Base-by-base conservation (phyloP, 2,797 vertebrate species). In the Thripadectes ignobilis region DNA sequence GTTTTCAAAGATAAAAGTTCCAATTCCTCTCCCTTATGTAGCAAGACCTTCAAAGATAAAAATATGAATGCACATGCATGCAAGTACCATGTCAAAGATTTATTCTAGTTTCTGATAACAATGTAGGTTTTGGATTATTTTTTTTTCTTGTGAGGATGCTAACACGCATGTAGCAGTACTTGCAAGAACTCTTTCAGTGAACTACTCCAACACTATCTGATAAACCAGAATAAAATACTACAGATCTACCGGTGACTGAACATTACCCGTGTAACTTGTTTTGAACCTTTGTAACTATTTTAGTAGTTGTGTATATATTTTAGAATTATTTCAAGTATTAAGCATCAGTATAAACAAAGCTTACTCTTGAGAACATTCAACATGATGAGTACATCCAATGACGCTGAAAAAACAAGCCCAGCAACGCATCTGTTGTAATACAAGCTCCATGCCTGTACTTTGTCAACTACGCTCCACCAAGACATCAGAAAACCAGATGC, bases 401-500 rank as follows among this genome's bases (percentile, higher is more conserved):
- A 80, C 34, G 43, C 24, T 78, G 39, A 61, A 92, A 74, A 77
- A 90, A 68, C 63, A 43, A 88, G 57, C 41, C 43, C 85, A 92
- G 81, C 46, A 91, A 85, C 2, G 54, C 1, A 3, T 62, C 75
- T 93, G 87, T 4, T 95, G 89, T 74, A 94, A 90, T 41, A 75
- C 23, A 76, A 82, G 77, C 71, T 88, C 76, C 69, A 76, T 36
- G 89, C 23, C 23, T 62, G 80, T 58, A 59, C 32, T 89, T 65
- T 91, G 55, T 85, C 86, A 92, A 20, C 15, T 92, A 59, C 49
- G 48, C 51, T 61, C 84, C 92, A 88, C 81, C 54, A 89, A 91
- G 76, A 92, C 66, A 93, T 68, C 65, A 93, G 83, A 88, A 96
- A 92, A 86, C 57, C 81, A 95, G 85, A 95, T 16, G 49, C 69